Evolutionary conservation across 2,113 vertebrate genomes (phyloP).

Genomic region (Neogale vison): DNA sequence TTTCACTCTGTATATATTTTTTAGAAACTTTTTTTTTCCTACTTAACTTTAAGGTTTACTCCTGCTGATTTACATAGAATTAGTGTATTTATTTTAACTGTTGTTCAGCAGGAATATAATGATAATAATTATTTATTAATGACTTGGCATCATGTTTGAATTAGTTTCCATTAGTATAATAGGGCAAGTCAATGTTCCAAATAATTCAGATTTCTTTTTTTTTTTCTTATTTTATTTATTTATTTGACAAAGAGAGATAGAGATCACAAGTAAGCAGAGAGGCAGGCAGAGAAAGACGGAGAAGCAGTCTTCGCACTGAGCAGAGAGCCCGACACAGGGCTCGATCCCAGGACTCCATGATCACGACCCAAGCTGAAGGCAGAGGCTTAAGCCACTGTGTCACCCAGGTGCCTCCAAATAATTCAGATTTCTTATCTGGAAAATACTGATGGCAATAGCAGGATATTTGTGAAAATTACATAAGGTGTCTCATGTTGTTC

Average conservation of each 20-base stretch:
- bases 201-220: background rate
- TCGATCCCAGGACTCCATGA: too few relatives aligned
- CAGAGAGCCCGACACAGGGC: too few relatives aligned
- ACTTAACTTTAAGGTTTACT: background rate
- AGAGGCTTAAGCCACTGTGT: too few relatives aligned
- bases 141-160: background rate
- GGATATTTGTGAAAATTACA: background rate
- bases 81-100: background rate
- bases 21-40: background rate
- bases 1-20: background rate
- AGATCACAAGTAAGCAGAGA: too few relatives aligned
- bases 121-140: background rate
- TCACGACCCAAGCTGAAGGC: too few relatives aligned
- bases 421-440: background rate
- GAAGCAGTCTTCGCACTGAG: too few relatives aligned
- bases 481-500: background rate
- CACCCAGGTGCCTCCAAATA: background rate
- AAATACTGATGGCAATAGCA: background rate
- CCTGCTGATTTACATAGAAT: background rate
- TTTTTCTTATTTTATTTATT: too few relatives aligned
- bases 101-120: background rate
- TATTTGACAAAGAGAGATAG: too few relatives aligned
- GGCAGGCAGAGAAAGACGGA: too few relatives aligned
- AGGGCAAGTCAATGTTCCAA: background rate
- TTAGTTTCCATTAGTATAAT: background rate